phyloP scores from a whole-genome alignment of 2,888 invertebrate species.

The Morpho achilles region DNA sequence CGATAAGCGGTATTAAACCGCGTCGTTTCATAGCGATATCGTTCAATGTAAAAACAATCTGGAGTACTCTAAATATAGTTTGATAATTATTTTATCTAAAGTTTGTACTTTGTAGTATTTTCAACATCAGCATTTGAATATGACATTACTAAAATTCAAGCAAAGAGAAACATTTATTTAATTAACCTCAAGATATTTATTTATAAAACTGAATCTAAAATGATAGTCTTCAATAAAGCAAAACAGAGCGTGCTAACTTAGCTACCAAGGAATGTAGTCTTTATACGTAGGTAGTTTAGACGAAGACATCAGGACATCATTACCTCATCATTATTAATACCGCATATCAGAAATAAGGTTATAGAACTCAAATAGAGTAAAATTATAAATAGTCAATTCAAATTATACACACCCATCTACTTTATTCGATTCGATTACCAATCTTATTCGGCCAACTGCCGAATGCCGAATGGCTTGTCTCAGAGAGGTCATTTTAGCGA shows the following conservation, averaged over 20 bases:
- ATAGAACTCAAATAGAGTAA: not conserved
- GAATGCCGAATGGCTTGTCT: not conserved
- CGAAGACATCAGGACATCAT: slow-evolving; percentile 53
- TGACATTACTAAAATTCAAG: too few relatives aligned
- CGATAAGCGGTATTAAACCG: slow-evolving; percentile 8
- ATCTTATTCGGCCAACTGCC: not conserved
- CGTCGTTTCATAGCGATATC: not conserved
- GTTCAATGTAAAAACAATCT: slow-evolving; percentile 4
- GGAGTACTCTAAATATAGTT: slow-evolving; percentile 1
- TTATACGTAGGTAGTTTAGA: slow-evolving; percentile 54
- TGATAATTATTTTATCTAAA: too few relatives aligned
- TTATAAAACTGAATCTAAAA: too few relatives aligned
- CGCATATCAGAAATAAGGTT: too few relatives aligned
- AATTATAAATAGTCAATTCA: not conserved
- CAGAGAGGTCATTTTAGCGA: slow-evolving; percentile 3
- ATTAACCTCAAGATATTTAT: too few relatives aligned
- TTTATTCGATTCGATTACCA: too few relatives aligned
- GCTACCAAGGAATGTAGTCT: slow-evolving; percentile 46
- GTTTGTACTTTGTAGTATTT: too few relatives aligned
- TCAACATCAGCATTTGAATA: too few relatives aligned
- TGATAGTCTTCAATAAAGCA: not conserved
- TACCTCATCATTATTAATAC: slow-evolving; percentile 7
- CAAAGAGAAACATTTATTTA: too few relatives aligned
- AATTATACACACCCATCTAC: not conserved
- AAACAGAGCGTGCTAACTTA: not conserved